These are phyloP conservation scores for Petrosia ficiformis DNA, from an alignment of 37 sponge, comb jelly and placozoan species.

Conservation along the genomic window DNA sequence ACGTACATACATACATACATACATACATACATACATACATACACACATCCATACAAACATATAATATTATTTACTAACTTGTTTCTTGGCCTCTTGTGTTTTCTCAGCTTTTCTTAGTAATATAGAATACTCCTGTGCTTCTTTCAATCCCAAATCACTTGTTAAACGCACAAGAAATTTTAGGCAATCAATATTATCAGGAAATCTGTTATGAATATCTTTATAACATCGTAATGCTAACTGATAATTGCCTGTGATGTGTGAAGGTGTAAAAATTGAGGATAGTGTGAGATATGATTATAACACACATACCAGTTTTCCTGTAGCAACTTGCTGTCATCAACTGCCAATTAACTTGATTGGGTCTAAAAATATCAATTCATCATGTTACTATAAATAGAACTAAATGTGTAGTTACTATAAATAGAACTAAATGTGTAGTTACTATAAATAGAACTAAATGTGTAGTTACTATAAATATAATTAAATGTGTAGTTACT, in stretches of 20 bases:
- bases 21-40: too few species aligned
- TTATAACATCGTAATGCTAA: conserved; percentile 87
- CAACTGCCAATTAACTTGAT: conserved; percentile 91
- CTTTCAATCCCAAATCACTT: conserved; percentile 90
- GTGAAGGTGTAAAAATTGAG: neutral
- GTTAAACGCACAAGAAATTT: conserved; percentile 89
- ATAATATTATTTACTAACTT: conserved; percentile 13
- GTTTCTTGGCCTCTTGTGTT: conserved; percentile 36
- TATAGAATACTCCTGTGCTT: conserved; percentile 77
- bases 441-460: too few species aligned
- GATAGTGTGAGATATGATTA: neutral
- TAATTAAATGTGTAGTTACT: too few species aligned
- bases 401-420: too few species aligned
- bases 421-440: too few species aligned
- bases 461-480: too few species aligned
- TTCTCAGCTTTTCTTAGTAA: conserved; percentile 91
- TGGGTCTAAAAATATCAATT: conserved; percentile 49
- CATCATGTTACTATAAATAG: neutral
- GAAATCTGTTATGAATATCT: conserved; percentile 78
- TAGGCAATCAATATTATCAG: conserved; percentile 89
- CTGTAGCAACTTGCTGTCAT: conserved; percentile 95
- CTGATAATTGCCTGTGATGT: conserved; percentile 85
- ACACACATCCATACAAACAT: too few species aligned
- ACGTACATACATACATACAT: too few species aligned
- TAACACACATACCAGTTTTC: conserved; percentile 75